These are phyloP conservation scores for Nemopilema nomurai DNA, from an alignment of 30 jellyfish, hydroid and myxozoan genomes.

Conservation along the genomic window DNA sequence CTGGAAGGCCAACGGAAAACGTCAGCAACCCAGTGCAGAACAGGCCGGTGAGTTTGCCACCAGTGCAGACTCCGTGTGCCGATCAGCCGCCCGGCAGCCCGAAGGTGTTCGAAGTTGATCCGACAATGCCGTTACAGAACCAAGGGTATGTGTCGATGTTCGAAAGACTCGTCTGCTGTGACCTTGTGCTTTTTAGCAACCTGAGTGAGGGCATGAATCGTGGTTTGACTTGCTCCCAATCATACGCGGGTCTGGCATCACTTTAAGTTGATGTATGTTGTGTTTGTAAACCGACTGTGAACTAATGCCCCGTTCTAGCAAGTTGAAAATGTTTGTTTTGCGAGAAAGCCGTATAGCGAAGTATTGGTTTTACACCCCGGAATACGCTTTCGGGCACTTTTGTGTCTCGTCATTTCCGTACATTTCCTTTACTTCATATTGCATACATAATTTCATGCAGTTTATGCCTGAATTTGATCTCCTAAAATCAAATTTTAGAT, in stretches of 20 bases:
- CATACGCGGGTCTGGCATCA: too few relatives aligned
- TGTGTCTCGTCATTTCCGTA: not conserved
- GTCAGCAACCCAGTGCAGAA: conserved; percentile 47
- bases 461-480: not conserved
- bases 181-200: too few relatives aligned
- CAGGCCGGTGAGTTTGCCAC: conserved; percentile 7
- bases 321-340: too few relatives aligned
- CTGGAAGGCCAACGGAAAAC: conserved; percentile 42
- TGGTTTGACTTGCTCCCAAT: too few relatives aligned
- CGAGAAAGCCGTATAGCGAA: too few relatives aligned
- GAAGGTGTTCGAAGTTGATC: conserved; percentile 69
- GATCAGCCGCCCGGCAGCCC: conserved; percentile 19
- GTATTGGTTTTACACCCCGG: too few relatives aligned
- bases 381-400: not conserved
- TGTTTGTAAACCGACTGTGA: too few relatives aligned
- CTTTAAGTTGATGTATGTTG: too few relatives aligned
- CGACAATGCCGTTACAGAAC: conserved; percentile 85
- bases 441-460: not conserved
- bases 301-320: too few relatives aligned
- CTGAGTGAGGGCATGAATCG: too few relatives aligned
- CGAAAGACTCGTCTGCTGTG: too few relatives aligned
- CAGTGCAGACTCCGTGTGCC: conserved; percentile 37
- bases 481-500: conserved; percentile 39
- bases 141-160: conserved; percentile 79
- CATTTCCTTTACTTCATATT: not conserved